These are phyloP conservation scores for Leptinotarsa haldemani DNA, from an alignment of 2,888 invertebrate species.

Conservation along the genomic window DNA sequence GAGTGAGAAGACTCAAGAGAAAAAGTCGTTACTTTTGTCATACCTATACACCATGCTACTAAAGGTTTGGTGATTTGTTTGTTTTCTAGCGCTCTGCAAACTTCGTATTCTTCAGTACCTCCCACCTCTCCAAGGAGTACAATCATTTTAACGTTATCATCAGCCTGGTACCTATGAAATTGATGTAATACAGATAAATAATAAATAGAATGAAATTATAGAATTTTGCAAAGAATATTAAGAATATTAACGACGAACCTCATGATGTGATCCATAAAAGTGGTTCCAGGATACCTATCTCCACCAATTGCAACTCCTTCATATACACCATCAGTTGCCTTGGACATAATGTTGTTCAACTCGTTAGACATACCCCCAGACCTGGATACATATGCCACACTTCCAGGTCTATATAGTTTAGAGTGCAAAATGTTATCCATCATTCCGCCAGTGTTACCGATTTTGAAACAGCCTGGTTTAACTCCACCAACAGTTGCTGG, in stretches of 20 bases:
- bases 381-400: constrained; percentile 97
- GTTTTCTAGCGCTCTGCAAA: constrained; percentile 86
- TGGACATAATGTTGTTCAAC: constrained; percentile 96
- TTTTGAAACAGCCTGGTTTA: constrained; percentile 99
- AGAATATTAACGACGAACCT: constrained; percentile 67
- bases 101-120: constrained; percentile 97
- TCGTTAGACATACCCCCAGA: constrained; percentile 99
- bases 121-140: constrained; percentile 98
- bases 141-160: constrained; percentile 91
- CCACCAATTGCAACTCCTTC: constrained; percentile 99
- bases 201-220: background rate
- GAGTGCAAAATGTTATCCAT: constrained; percentile 98
- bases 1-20: background rate
- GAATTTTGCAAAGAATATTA: too few relatives aligned
- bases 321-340: constrained; percentile 95
- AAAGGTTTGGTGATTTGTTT: constrained; percentile 91
- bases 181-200: background rate
- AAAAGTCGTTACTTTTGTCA: background rate
- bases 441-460: constrained; percentile 99
- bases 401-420: constrained; percentile 94
- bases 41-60: constrained; percentile 98
- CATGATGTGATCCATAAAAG: constrained; percentile 96
- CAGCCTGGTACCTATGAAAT: constrained; percentile 71
- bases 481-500: constrained; percentile 96
- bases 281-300: constrained; percentile 95